Conservation (phyloP, 1,140 invertebrate genomes). For the Drosophila varians region DNA sequence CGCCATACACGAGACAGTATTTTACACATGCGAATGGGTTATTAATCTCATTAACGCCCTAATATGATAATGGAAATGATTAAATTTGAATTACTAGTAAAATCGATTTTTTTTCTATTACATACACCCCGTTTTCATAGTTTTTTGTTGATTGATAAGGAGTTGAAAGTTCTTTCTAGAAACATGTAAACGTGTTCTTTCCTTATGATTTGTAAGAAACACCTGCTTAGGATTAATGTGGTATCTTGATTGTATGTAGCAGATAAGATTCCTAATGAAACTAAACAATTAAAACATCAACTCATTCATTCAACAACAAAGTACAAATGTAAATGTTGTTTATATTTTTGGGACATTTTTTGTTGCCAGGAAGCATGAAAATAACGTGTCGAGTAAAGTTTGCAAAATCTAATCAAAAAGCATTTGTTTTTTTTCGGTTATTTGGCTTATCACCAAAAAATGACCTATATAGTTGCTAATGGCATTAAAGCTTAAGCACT, state of each 20-base stretch:
- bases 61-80: background rate
- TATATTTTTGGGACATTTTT: background rate
- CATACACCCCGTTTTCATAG: background rate
- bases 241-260: conserved; percentile 4
- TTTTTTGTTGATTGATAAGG: background rate
- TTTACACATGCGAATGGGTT: background rate
- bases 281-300: background rate
- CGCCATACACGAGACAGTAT: background rate
- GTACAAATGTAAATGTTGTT: background rate
- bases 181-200: too few relatives aligned
- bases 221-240: background rate
- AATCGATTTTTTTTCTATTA: background rate
- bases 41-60: background rate
- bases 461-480: conserved; percentile 18
- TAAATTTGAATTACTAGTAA: background rate
- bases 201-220: conserved; percentile 1
- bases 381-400: background rate
- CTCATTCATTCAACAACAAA: conserved; percentile 1
- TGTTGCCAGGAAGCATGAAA: background rate
- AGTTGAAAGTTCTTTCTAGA: background rate
- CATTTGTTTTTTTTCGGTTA: conserved; percentile 1
- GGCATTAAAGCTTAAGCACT: conserved; percentile 1
- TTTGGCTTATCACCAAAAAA: conserved; percentile 1
- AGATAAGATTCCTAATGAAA: conserved; percentile 13
- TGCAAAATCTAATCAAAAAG: conserved; percentile 8